Evolutionary conservation across 2,888 invertebrate genomes (phyloP), one percentile per base, ranked within the genome.

Genomic region (Oscheius onirici): DNA sequence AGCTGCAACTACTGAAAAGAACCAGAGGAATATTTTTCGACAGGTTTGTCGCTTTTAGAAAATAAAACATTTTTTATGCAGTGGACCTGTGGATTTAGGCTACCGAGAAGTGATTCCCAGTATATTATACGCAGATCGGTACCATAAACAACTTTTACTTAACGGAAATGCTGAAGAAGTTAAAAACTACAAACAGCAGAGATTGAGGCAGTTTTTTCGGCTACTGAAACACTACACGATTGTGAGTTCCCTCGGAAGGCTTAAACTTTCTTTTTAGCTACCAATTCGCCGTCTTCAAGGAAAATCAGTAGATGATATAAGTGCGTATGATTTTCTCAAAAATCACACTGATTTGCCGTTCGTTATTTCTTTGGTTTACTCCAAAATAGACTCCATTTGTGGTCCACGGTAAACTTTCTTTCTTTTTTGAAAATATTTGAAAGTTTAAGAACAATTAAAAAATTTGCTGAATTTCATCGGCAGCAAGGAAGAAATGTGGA

Each of bases 1-100:
- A 66, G n/a, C 41, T 66, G 54, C 34, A 66, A 15, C 20, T 66
- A 0, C 26, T 66, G 8, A 20, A 15, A 17, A 34, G 22, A 8
- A 66, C 66, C 3, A 52, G 52, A 26, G 66, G 66, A 10, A 66
- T 66, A 6, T 41, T 66, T 24, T 66, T 51, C 17, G 66, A 66
- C 43, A 66, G 66, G 66, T 66, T 24, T n/a, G 10, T 26, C 3
- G 0, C n/a, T 1, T 8, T 44, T 63, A 3, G 20, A 6, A 11
- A 28, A 17, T 58, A 34, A 34, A 8, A 34, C 5, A 11, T 58
- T 13, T 6, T n/a, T 26, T 61, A 20, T 49, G 13, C 17, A 63
- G 63, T 46, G 46, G 24, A 22, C 63, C 63, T 26, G 46, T 49
- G 2, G 63, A 63, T 28, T 46, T 63, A 13, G 63, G 63, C 8